Base-by-base conservation (phyloP, 2,113 vertebrate genomes). In the Danio rerio region DNA sequence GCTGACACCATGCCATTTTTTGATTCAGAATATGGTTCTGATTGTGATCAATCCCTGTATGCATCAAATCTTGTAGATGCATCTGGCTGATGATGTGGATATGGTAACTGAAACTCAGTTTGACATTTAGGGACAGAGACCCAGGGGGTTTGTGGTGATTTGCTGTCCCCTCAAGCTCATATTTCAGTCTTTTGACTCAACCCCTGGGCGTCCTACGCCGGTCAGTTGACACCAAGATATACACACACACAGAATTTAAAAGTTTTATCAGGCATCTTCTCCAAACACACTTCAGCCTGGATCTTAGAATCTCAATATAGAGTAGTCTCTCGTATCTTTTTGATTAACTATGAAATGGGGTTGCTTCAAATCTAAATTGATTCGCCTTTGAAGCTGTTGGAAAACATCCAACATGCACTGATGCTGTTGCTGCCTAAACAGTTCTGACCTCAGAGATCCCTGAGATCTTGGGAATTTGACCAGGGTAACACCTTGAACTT, bases 91-190 rank as follows among this genome's bases (percentile, higher is more conserved):
- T 75, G 43, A 18, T 66, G 68, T 79, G 76, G n/a, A 47, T 31
- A 12, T 49, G 69, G 77, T 43, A 80, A 63, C 20, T 72, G 62
- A 80, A 73, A 84, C 61, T 74, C 50, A 2, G 21, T 55, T 47
- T 84, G 77, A 84, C 82, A 80, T 81, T 80, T 85, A 40, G 72
- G 56, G 31, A 53, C n/a, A 10, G 61, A 53, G 5, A 18, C 40
- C 7, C 55, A 69, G 42, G 63, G 20, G 45, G 52, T 75, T 72
- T 47, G 68, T 9, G 15, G 53, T 31, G n/a, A 63, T 75, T 63
- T 12, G 76, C 66, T 79, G 61, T 59, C 47, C 45, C 42, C 43
- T 50, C 40, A 52, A 47, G 59, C 81, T 86, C 52, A 20, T 63
- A 63, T 83, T 61, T 66, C 78, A 59, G 47, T n/a, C 66, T 56